Evolutionary conservation across 2,797 vertebrate species (phyloP).

Genomic region (Brotula barbata): DNA sequence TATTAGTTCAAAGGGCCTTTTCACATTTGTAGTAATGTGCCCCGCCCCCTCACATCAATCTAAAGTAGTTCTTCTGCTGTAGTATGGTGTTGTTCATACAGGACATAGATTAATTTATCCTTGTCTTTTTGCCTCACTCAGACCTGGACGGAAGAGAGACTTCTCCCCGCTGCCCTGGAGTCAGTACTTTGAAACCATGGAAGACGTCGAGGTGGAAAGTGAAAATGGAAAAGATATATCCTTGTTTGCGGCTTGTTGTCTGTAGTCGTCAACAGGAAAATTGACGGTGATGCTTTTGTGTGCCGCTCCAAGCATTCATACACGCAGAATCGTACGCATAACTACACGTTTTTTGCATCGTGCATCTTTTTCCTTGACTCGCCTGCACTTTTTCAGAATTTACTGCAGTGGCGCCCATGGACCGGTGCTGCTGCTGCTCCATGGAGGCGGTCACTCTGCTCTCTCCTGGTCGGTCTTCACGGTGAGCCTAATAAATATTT

Average conservation of each 20-base stretch:
- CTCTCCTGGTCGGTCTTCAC: conserved; percentile 99
- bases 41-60: no score
- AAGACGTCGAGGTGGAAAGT: conserved; percentile 92
- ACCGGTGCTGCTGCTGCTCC: conserved; percentile 91
- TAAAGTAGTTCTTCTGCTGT: background rate
- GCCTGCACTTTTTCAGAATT: conserved; percentile 93
- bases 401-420: conserved; percentile 93
- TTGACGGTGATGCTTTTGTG: background rate
- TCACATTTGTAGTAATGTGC: no score
- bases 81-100: background rate
- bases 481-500: conserved; percentile 74
- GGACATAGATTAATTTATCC: background rate
- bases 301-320: no score
- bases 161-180: conserved; percentile 93
- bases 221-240: conserved; percentile 98
- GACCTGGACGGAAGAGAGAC: conserved; percentile 93
- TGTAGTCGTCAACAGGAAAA: conserved; percentile 20
- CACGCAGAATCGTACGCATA: no score
- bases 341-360: no score
- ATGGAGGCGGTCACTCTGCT: conserved; percentile 97
- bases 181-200: conserved; percentile 97
- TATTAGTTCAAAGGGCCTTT: no score
- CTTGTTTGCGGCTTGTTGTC: conserved; percentile 63
- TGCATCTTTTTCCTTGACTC: conserved; percentile 81
- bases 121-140: conserved; percentile 48